phyloP scores from a whole-genome alignment of 2,113 vertebrate species.

The Rostratula benghalensis region DNA sequence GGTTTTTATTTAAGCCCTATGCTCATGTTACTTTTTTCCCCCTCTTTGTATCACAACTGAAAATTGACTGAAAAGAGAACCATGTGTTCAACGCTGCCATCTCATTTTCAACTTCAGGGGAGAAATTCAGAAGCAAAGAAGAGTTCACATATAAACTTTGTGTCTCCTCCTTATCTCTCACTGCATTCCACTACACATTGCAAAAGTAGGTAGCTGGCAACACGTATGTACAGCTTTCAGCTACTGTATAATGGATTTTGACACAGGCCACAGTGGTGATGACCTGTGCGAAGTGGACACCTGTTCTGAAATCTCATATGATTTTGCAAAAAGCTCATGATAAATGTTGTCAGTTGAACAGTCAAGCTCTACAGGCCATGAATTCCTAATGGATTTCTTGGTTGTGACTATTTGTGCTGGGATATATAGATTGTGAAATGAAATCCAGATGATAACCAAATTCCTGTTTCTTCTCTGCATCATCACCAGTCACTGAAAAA shows the following conservation, averaged over 20 bases:
- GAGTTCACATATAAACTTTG: not conserved
- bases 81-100: not conserved
- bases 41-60: not conserved
- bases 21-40: not conserved
- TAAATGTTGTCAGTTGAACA: constrained; percentile 60
- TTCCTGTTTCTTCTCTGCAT: not conserved
- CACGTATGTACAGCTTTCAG: not conserved
- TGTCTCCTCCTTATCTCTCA: not conserved
- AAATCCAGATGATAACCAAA: constrained; percentile 37
- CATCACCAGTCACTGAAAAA: not conserved
- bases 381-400: constrained; percentile 57
- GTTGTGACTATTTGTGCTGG: not conserved
- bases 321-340: constrained; percentile 60
- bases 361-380: constrained; percentile 19
- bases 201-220: constrained; percentile 31
- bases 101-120: not conserved
- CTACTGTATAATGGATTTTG: constrained; percentile 54
- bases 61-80: not conserved
- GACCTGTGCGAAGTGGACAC: constrained; percentile 53
- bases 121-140: not conserved
- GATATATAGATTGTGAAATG: constrained; percentile 14
- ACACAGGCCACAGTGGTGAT: constrained; percentile 44
- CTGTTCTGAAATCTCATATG: constrained; percentile 65
- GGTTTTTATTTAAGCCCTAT: constrained; percentile 31
- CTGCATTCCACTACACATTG: not conserved